Percentiles rank a stretch among this genome's conserved stretches.
Evolutionary conservation across 2,888 invertebrate species (phyloP).

Genomic region (Gonocerus acuteangulatus): DNA sequence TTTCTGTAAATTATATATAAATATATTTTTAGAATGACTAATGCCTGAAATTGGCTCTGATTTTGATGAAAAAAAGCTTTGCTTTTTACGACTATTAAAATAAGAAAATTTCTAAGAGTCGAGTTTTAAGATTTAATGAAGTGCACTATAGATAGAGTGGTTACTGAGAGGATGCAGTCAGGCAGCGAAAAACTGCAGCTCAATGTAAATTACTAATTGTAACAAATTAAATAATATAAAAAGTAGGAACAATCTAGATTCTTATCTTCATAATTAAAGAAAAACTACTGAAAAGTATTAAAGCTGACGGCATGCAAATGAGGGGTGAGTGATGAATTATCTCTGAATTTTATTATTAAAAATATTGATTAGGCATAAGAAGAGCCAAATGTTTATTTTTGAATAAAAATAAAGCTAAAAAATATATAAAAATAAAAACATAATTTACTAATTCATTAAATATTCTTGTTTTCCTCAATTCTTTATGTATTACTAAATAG

Average conservation of each 20-base stretch:
- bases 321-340: constrained; percentile 30
- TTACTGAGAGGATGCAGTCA: constrained; percentile 24
- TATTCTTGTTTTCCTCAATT: neutral
- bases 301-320: constrained; percentile 33
- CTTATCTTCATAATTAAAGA: constrained; percentile 25
- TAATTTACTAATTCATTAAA: neutral
- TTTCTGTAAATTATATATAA: too few species aligned
- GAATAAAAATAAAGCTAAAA: constrained; percentile 6
- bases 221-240: constrained; percentile 25
- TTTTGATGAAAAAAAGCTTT: too few species aligned
- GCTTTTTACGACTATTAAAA: too few species aligned
- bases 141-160: constrained; percentile 11
- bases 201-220: constrained; percentile 20
- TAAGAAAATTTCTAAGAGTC: neutral
- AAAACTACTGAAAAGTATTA: constrained; percentile 31
- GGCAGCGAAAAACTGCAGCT: constrained; percentile 23
- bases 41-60: too few species aligned
- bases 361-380: neutral
- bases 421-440: constrained; percentile 1
- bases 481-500: neutral
- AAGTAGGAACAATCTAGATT: constrained; percentile 23
- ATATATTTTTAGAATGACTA: too few species aligned
- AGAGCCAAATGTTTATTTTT: constrained; percentile 5
- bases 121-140: constrained; percentile 16
- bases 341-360: constrained; percentile 17